phyloP scores from a whole-genome alignment of 2,888 invertebrate genomes.

The Argynnis bischoffii region DNA sequence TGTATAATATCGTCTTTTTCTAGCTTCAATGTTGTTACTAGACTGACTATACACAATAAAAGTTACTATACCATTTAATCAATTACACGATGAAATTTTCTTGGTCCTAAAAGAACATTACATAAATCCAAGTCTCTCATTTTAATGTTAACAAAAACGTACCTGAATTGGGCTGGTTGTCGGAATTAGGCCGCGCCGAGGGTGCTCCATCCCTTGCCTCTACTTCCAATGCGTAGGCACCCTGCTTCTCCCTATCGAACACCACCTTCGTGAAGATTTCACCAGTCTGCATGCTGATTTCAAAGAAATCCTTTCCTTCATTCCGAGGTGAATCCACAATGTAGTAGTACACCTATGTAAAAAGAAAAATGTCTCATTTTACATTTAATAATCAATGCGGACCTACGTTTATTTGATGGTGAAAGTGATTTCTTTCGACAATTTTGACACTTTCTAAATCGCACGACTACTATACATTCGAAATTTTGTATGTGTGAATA shows the following conservation, averaged over 20 bases:
- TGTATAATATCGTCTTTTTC: too few species aligned
- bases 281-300: constrained; percentile 97
- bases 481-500: too few species aligned
- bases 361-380: constrained; percentile 31
- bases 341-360: constrained; percentile 92
- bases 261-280: constrained; percentile 97
- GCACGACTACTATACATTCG: too few species aligned
- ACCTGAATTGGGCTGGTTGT: constrained; percentile 98
- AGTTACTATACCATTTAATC: neutral
- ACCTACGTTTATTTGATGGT: too few species aligned
- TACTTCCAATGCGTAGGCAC: constrained; percentile 98
- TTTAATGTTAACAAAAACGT: constrained; percentile 27
- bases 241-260: constrained; percentile 98
- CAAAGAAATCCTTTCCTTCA: constrained; percentile 97
- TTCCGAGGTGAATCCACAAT: constrained; percentile 95
- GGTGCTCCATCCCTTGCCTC: constrained; percentile 98
- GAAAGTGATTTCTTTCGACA: too few species aligned
- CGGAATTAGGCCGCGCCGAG: constrained; percentile 97
- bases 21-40: too few species aligned
- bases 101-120: constrained; percentile 15
- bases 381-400: too few species aligned
- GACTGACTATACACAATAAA: neutral
- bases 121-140: neutral
- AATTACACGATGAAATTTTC: constrained; percentile 10
- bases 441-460: too few species aligned